Conservation (phyloP, 2,113 vertebrate species). For the Cottus gobio region DNA sequence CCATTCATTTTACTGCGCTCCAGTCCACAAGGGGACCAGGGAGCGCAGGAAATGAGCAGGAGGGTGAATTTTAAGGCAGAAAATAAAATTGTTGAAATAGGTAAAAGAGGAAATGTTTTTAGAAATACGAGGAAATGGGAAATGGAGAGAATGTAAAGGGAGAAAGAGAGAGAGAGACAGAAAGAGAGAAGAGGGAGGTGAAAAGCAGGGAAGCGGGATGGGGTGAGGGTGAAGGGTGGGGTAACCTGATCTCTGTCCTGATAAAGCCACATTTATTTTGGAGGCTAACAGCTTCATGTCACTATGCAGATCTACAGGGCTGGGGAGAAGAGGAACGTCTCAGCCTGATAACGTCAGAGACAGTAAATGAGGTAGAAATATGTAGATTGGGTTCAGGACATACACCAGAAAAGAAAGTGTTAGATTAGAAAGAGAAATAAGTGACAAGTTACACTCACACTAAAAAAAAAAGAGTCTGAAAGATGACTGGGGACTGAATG, state of each 20-base stretch:
- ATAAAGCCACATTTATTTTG: constrained; percentile 81
- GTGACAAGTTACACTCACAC: not conserved
- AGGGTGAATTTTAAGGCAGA: constrained; percentile 35
- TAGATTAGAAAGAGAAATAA: constrained; percentile 9
- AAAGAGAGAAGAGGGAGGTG: not conserved
- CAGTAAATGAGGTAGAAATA: constrained; percentile 17
- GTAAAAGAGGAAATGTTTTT: constrained; percentile 30
- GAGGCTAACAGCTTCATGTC: constrained; percentile 73
- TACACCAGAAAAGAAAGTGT: not conserved
- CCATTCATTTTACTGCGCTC: constrained; percentile 64
- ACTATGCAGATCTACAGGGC: constrained; percentile 65
- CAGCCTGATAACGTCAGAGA: not conserved
- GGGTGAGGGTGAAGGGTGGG: constrained; percentile 14
- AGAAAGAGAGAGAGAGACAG: not conserved
- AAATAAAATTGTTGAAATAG: constrained; percentile 38
- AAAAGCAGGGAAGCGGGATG: not conserved
- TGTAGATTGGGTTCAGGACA: constrained; percentile 3
- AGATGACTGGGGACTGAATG: not conserved
- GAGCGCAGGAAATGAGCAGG: constrained; percentile 50
- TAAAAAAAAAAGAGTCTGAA: not conserved
- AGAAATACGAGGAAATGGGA: constrained; percentile 21
- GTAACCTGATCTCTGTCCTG: constrained; percentile 75
- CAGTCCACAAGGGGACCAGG: constrained; percentile 44
- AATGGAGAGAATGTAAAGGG: constrained; percentile 5
- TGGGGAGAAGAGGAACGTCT: constrained; percentile 14